Evolutionary conservation across 2,113 vertebrate species (phyloP).

Genomic region (Typhlomys cinereus): DNA sequence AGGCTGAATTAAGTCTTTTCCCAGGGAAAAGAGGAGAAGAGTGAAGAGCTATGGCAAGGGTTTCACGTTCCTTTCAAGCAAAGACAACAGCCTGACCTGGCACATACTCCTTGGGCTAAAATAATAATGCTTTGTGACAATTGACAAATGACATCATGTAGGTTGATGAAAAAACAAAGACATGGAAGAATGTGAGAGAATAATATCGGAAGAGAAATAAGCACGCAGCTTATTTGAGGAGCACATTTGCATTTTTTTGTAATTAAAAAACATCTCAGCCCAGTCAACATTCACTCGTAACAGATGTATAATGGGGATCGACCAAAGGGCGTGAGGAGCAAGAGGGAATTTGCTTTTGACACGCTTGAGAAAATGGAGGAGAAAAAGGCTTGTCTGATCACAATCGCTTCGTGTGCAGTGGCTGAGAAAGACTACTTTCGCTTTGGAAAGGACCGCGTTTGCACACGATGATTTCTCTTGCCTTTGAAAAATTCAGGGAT

Average conservation of each 20-base stretch:
- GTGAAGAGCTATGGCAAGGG: not conserved
- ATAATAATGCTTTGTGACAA: not conserved
- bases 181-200: not conserved
- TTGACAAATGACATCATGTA: not conserved
- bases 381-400: slow-evolving; percentile 57
- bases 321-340: not conserved
- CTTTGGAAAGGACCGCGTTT: slow-evolving; percentile 52
- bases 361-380: slow-evolving; percentile 24
- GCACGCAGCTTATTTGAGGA: not conserved
- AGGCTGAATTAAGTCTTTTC: not conserved
- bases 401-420: slow-evolving; percentile 65
- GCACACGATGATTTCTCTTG: slow-evolving; percentile 41
- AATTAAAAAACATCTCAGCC: slow-evolving; percentile 28
- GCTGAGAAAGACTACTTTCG: slow-evolving; percentile 54
- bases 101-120: not conserved
- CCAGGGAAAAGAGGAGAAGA: not conserved
- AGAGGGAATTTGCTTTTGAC: slow-evolving; percentile 34
- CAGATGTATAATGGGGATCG: not conserved
- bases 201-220: not conserved
- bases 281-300: not conserved
- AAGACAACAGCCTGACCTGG: not conserved
- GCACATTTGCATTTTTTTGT: not conserved
- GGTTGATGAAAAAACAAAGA: not conserved
- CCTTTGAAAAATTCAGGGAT: slow-evolving; percentile 47
- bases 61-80: not conserved